phyloP scores from a whole-genome alignment of 2,888 invertebrate genomes.

The Orthosia gracilis region DNA sequence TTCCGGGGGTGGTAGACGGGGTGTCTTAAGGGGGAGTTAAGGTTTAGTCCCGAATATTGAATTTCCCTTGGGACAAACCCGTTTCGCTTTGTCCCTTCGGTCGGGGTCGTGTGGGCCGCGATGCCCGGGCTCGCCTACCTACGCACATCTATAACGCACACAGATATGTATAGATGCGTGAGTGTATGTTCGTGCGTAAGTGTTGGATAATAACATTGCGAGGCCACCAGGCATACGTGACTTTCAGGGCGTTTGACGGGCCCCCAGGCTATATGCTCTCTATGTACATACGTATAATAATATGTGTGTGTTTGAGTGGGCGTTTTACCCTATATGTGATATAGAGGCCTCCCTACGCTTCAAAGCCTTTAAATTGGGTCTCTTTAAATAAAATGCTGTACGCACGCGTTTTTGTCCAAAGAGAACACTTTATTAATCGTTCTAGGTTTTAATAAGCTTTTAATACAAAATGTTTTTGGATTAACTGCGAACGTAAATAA shows the following conservation, averaged over 20 bases:
- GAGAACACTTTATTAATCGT: slow-evolving; percentile 64
- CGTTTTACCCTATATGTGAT: slow-evolving; percentile 82
- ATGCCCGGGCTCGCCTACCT: slow-evolving; percentile 86
- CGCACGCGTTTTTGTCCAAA: slow-evolving; percentile 72
- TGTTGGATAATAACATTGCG: slow-evolving; percentile 90
- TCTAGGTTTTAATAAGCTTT: slow-evolving; percentile 54
- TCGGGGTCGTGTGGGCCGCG: slow-evolving; percentile 89
- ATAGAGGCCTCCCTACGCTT: slow-evolving; percentile 82
- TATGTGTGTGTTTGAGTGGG: slow-evolving; percentile 80
- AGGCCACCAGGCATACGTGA: slow-evolving; percentile 89
- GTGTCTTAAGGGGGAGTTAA: slow-evolving; percentile 91
- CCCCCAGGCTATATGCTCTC: slow-evolving; percentile 83
- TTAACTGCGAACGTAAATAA: slow-evolving; percentile 43
- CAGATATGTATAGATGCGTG: slow-evolving; percentile 71
- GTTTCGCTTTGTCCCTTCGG: slow-evolving; percentile 91
- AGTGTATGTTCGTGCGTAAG: slow-evolving; percentile 85
- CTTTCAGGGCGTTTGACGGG: slow-evolving; percentile 88
- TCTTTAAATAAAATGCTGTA: slow-evolving; percentile 83
- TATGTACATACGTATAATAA: slow-evolving; percentile 72
- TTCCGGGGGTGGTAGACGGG: slow-evolving; percentile 90
- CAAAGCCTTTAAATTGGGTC: slow-evolving; percentile 89
- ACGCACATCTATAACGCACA: slow-evolving; percentile 72
- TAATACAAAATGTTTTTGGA: slow-evolving; percentile 46
- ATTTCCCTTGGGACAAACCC: slow-evolving; percentile 92
- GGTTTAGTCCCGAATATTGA: slow-evolving; percentile 92